Conservation (phyloP, 2,113 vertebrate genomes). For the Muntiacus reevesi region DNA sequence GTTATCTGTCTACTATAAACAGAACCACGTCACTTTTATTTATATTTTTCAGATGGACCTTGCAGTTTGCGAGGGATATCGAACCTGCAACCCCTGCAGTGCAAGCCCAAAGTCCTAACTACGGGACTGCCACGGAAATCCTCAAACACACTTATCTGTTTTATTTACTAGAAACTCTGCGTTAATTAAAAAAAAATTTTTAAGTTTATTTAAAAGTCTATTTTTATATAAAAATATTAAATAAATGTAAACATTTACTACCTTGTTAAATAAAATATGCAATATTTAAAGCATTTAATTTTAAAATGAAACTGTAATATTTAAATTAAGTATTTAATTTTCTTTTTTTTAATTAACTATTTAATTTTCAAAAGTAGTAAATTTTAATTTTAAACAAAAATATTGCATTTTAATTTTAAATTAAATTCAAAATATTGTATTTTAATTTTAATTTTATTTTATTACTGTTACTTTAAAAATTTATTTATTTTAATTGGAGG, state of each 20-base stretch:
- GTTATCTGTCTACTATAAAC: not conserved
- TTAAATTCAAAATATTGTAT: not conserved
- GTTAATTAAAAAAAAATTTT: fast-evolving
- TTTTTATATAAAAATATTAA: not conserved
- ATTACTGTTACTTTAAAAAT: not conserved
- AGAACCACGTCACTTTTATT: not conserved
- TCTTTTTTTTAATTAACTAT: not conserved
- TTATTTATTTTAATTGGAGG: not conserved
- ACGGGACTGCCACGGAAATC: not conserved
- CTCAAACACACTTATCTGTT: not conserved
- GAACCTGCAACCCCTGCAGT: fast-evolving
- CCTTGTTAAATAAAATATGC: not conserved
- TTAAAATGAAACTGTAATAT: not conserved
- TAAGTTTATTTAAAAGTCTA: not conserved
- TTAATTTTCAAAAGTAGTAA: not conserved
- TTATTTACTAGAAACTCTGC: not conserved
- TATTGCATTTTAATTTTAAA: not conserved
- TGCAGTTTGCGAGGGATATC: fast-evolving
- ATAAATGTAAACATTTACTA: not conserved
- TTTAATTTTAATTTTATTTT: not conserved
- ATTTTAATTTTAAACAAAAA: not conserved
- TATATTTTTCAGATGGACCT: fast-evolving
- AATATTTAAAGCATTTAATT: not conserved
- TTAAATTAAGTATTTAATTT: not conserved
- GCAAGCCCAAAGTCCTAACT: not conserved